Conservation (phyloP, 92 coral and sea anemone species). For the Phymanthus crucifer region DNA sequence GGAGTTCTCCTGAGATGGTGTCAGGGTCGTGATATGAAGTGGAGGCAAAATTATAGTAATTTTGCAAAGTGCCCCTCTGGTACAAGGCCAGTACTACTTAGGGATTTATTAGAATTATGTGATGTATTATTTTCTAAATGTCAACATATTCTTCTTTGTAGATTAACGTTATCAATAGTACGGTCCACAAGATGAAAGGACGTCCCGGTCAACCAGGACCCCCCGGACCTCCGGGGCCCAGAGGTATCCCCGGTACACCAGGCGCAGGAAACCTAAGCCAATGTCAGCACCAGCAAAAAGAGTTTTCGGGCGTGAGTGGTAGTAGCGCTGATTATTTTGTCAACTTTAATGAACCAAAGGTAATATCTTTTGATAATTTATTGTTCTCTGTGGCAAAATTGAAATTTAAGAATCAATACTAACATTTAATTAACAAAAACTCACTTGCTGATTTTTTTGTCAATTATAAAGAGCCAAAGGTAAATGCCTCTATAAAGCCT, state of each 20-base stretch:
- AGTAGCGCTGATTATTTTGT: not conserved
- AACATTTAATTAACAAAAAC: no score
- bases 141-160: not conserved
- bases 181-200: not conserved
- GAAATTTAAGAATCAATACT: no score
- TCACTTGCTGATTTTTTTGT: no score
- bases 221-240: constrained; percentile 19
- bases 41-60: no score
- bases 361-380: not conserved
- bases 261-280: constrained; percentile 1
- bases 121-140: not conserved
- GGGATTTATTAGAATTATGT: not conserved
- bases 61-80: no score
- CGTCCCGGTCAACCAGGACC: constrained; percentile 13
- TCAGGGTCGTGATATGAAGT: no score
- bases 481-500: not conserved
- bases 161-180: constrained; percentile 10
- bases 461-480: no score
- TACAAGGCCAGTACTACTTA: not conserved
- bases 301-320: not conserved
- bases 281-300: not conserved
- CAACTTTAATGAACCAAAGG: not conserved
- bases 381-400: no score
- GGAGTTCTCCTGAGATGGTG: no score
- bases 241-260: constrained; percentile 10